phyloP scores from a whole-genome alignment of 1,140 invertebrate genomes.

The Mycetomoellerius zeteki region DNA sequence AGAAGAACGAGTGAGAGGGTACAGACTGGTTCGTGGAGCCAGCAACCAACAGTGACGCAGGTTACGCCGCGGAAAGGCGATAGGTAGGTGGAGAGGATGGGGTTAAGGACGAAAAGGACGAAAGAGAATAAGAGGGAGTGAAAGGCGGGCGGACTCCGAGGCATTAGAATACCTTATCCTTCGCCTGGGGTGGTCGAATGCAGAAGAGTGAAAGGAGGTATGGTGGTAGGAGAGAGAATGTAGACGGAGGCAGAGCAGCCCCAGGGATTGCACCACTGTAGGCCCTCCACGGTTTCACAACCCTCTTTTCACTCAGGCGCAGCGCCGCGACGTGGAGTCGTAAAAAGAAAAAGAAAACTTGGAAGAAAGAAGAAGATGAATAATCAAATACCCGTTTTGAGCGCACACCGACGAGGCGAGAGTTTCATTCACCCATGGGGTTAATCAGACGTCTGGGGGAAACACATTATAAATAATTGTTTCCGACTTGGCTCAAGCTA shows the following conservation, averaged over 20 bases:
- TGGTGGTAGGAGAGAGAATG: constrained; percentile 47
- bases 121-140: constrained; percentile 55
- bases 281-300: constrained; percentile 67
- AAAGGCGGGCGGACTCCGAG: constrained; percentile 65
- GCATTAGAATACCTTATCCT: constrained; percentile 82
- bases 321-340: constrained; percentile 38
- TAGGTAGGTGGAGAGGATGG: constrained; percentile 7
- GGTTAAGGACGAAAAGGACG: constrained; percentile 55
- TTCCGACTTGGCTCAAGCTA: constrained; percentile 49
- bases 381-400: constrained; percentile 73
- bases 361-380: constrained; percentile 67
- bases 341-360: constrained; percentile 34
- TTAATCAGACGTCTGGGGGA: constrained; percentile 65
- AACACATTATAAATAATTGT: constrained; percentile 71
- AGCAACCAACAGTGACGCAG: constrained; percentile 39
- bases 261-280: constrained; percentile 74
- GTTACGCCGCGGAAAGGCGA: constrained; percentile 41
- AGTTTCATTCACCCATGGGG: constrained; percentile 55
- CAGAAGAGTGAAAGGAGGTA: constrained; percentile 76
- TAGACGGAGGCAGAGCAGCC: constrained; percentile 70
- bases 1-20: constrained; percentile 30
- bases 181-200: constrained; percentile 69
- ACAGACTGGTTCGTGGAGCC: constrained; percentile 42
- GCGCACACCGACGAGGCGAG: constrained; percentile 41
- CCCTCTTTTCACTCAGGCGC: constrained; percentile 74